phyloP scores from a whole-genome alignment of 1,140 invertebrate species.

The Brachionus koreanus region DNA sequence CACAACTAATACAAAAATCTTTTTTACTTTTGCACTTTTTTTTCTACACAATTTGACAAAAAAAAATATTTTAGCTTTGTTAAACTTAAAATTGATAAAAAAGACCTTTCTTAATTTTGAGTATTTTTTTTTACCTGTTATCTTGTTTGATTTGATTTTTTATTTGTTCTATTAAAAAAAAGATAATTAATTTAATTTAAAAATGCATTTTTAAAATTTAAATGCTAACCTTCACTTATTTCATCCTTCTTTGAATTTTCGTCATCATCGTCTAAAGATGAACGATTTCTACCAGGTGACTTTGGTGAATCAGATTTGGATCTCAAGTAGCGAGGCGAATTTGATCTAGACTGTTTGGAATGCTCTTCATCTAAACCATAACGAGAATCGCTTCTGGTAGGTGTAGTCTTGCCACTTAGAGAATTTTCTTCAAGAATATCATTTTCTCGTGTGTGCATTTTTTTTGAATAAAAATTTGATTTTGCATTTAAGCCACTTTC shows the following conservation, averaged over 20 bases:
- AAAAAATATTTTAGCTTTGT: neutral
- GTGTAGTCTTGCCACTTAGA: constrained; percentile 13
- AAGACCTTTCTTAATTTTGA: neutral
- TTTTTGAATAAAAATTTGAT: neutral
- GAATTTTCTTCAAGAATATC: constrained; percentile 14
- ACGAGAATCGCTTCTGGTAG: neutral
- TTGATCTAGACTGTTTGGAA: neutral
- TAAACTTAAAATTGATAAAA: neutral
- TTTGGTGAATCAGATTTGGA: neutral
- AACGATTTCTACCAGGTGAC: neutral
- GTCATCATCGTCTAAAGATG: neutral
- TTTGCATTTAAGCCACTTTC: constrained; percentile 6
- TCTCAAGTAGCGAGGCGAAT: neutral
- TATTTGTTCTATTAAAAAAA: neutral
- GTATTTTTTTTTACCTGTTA: neutral
- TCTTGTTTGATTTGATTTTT: neutral
- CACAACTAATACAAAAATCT: neutral
- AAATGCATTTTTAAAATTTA: neutral
- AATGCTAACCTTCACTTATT: neutral
- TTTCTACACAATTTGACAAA: neutral
- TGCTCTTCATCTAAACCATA: neutral
- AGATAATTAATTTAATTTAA: neutral
- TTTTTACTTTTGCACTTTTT: too few species aligned
- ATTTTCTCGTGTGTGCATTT: neutral
- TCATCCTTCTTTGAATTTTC: neutral